Evolutionary conservation across 2,113 vertebrate species (phyloP).

Genomic region (Trichechus manatus): DNA sequence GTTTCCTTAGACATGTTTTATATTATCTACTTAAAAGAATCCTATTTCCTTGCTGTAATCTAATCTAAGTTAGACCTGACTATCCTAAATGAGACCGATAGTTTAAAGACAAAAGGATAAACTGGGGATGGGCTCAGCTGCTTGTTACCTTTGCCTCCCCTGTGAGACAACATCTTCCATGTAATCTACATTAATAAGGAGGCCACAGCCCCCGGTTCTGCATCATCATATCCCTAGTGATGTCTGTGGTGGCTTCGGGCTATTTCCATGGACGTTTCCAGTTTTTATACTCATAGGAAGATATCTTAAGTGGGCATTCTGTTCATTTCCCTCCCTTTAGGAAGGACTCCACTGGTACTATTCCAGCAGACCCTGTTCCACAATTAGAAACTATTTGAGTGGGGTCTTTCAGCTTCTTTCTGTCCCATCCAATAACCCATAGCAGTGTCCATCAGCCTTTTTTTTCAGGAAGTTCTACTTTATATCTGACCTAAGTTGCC

Average conservation of each 20-base stretch:
- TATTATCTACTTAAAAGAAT: conserved; percentile 89
- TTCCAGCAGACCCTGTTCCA: background rate
- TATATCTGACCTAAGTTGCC: background rate
- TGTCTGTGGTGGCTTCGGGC: background rate
- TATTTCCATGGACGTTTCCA: background rate
- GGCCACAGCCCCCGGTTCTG: background rate
- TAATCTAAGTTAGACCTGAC: conserved; percentile 82
- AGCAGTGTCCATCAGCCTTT: background rate
- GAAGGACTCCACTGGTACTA: background rate
- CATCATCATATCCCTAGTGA: background rate
- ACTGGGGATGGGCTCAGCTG: conserved; percentile 37
- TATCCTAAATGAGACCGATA: conserved; percentile 84
- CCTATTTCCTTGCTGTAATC: conserved; percentile 85
- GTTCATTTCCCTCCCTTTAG: background rate
- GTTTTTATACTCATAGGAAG: conserved; percentile 37
- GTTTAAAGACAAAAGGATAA: conserved; percentile 80
- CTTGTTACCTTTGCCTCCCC: background rate
- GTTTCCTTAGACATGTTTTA: conserved; percentile 87
- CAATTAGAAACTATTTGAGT: background rate
- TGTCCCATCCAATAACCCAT: background rate
- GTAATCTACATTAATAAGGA: background rate
- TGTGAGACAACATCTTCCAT: background rate
- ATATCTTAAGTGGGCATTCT: background rate
- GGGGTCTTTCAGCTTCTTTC: background rate
- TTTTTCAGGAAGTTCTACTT: conserved; percentile 5